Conservation (phyloP, 2,113 vertebrate species). For the Pterophyllum scalare region DNA sequence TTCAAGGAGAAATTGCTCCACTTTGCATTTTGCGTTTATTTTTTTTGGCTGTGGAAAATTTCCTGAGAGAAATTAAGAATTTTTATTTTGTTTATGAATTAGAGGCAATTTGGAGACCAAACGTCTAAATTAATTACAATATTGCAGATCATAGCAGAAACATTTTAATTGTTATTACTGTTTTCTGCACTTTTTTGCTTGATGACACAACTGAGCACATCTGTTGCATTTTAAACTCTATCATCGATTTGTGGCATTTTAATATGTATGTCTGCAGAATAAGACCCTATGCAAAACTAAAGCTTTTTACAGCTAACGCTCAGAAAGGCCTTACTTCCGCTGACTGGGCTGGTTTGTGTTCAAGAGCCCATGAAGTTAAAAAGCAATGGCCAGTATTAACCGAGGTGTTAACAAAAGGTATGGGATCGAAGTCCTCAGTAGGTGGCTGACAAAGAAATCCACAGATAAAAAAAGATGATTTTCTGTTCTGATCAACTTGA, state of each 20-base stretch:
- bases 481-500: background rate
- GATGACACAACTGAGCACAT: background rate
- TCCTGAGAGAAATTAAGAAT: background rate
- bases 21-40: background rate
- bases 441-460: background rate
- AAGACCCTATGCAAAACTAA: background rate
- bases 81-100: too few relatives aligned
- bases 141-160: background rate
- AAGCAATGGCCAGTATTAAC: background rate
- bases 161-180: background rate
- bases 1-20: background rate
- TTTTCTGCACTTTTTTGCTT: background rate
- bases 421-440: background rate
- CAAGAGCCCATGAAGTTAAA: background rate
- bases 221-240: background rate
- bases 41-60: background rate
- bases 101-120: background rate
- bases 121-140: background rate
- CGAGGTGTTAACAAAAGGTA: background rate
- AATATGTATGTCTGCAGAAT: background rate
- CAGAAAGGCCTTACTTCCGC: background rate
- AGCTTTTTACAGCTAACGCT: background rate
- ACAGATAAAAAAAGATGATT: background rate
- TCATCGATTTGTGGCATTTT: background rate
- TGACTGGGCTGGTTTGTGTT: background rate